Percentiles rank a stretch among this genome's conserved stretches.
These are phyloP conservation scores for Glaucopsyche alexis DNA, from an alignment of 2,888 invertebrate species.

Conservation along the genomic window DNA sequence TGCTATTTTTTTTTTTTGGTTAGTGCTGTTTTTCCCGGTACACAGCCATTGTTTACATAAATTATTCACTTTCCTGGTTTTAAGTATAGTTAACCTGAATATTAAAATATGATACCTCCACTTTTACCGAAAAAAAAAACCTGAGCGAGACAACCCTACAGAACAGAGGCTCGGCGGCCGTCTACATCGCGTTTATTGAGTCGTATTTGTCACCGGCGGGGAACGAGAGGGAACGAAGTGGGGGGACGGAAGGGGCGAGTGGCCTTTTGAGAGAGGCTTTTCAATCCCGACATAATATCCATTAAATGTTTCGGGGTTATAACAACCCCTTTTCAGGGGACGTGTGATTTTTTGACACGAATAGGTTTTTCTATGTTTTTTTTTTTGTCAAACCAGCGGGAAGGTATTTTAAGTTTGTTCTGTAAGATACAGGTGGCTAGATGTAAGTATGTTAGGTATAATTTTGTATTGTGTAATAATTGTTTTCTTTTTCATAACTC, in stretches of 20 bases:
- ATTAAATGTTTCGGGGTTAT: constrained; percentile 26
- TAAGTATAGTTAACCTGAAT: too few relatives aligned
- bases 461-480: too few relatives aligned
- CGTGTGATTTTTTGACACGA: constrained; percentile 18
- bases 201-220: constrained; percentile 52
- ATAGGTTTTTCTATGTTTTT: background rate
- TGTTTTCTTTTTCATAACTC: too few relatives aligned
- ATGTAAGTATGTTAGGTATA: too few relatives aligned
- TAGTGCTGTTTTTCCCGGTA: too few relatives aligned
- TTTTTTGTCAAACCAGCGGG: background rate
- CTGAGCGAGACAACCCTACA: constrained; percentile 49
- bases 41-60: too few relatives aligned
- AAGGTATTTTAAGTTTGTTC: background rate
- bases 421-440: background rate
- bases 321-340: constrained; percentile 9
- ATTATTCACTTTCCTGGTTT: too few relatives aligned
- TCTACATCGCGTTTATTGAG: constrained; percentile 54
- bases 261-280: constrained; percentile 40
- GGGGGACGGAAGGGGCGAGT: constrained; percentile 39
- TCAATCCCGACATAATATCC: constrained; percentile 27
- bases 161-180: constrained; percentile 48
- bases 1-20: too few relatives aligned
- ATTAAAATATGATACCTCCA: too few relatives aligned
- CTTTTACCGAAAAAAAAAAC: background rate
- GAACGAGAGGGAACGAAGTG: constrained; percentile 33